phyloP scores from a whole-genome alignment of 2,888 invertebrate genomes.

The Zonitis immaculata region DNA sequence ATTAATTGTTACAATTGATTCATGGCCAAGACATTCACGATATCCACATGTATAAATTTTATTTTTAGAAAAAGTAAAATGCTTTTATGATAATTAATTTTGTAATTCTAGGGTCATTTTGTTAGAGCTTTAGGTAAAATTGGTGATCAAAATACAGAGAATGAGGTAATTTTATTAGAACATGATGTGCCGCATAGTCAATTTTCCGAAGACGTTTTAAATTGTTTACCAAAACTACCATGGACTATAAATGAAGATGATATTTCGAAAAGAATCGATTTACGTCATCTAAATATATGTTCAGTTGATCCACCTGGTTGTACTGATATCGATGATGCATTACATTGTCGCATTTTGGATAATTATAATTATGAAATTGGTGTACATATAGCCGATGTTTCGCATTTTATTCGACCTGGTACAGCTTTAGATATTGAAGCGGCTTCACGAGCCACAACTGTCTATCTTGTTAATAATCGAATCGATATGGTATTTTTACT shows the following conservation, averaged over 20 bases:
- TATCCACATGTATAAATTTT: conserved; percentile 65
- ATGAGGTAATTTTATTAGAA: conserved; percentile 91
- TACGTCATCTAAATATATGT: conserved; percentile 81
- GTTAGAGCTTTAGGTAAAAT: conserved; percentile 87
- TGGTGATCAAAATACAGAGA: conserved; percentile 93
- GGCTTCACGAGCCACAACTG: conserved; percentile 89
- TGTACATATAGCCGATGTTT: conserved; percentile 98
- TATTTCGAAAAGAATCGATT: conserved; percentile 65
- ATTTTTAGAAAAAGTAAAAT: not conserved
- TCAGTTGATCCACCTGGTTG: conserved; percentile 98
- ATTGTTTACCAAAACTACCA: conserved; percentile 83
- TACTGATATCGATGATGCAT: conserved; percentile 97
- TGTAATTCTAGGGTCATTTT: conserved; percentile 74
- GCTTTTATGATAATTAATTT: not conserved
- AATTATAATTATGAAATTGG: conserved; percentile 81
- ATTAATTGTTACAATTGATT: conserved; percentile 93
- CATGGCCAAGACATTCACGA: conserved; percentile 90
- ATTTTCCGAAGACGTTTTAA: conserved; percentile 91
- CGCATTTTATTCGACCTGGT: conserved; percentile 91
- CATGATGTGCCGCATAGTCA: conserved; percentile 96
- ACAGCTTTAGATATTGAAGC: conserved; percentile 92
- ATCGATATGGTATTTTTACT: conserved; percentile 93
- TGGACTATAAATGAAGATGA: conserved; percentile 86
- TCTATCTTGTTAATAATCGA: conserved; percentile 89
- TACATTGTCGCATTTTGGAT: conserved; percentile 76